Percentiles rank a stretch among this genome's conserved stretches.
Evolutionary conservation across 2,797 vertebrate genomes (phyloP).

Genomic region (Microcaecilia unicolor): DNA sequence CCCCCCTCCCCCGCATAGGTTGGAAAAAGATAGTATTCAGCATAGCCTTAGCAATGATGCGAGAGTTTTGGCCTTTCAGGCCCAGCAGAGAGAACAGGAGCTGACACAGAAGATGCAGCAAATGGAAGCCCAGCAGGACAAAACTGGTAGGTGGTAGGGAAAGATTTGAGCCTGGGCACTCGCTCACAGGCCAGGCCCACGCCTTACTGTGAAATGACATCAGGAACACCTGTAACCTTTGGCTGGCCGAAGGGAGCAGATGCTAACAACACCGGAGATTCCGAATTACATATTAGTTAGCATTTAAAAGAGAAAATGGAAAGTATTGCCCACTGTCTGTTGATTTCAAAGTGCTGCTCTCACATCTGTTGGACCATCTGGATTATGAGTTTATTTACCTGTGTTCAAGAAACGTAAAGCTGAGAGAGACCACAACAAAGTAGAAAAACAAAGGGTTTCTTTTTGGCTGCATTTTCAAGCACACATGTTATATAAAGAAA

Average conservation of each 20-base stretch:
- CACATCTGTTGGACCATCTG: constrained; percentile 99
- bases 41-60: constrained; percentile 64
- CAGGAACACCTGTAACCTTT: constrained; percentile 90
- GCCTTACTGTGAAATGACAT: constrained; percentile 70
- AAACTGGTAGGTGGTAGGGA: constrained; percentile 77
- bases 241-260: constrained; percentile 85
- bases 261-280: constrained; percentile 77
- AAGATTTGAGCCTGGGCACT: constrained; percentile 63
- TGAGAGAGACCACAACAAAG: constrained; percentile 91
- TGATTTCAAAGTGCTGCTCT: constrained; percentile 86
- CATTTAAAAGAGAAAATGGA: constrained; percentile 80
- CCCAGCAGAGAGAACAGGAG: constrained; percentile 73
- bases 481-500: constrained; percentile 99
- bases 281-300: constrained; percentile 85
- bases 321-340: constrained; percentile 83
- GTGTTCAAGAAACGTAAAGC: constrained; percentile 90
- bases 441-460: constrained; percentile 91
- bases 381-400: constrained; percentile 98
- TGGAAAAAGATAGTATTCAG: constrained; percentile 74
- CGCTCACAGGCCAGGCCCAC: constrained; percentile 58
- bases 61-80: constrained; percentile 65
- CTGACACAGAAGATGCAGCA: constrained; percentile 77
- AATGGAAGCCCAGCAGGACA: constrained; percentile 79
- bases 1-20: too few species aligned
- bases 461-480: constrained; percentile 87